phyloP scores from a whole-genome alignment of 2,888 invertebrate species.

The Harpalus rubripes region DNA sequence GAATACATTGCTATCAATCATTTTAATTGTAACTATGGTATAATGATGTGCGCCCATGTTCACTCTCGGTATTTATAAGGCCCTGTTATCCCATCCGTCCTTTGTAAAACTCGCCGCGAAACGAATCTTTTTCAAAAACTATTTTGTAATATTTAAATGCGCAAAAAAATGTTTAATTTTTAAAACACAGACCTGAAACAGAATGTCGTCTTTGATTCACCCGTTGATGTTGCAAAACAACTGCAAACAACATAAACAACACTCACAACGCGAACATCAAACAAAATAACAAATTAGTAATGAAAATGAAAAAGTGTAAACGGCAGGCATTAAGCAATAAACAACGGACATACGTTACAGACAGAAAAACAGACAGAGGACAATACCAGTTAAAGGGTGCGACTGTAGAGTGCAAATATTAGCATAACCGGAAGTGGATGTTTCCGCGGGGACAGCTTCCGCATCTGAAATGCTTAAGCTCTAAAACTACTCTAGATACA shows the following conservation, averaged over 20 bases:
- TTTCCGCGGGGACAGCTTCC: slow-evolving; percentile 27
- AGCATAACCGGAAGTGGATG: slow-evolving; percentile 56
- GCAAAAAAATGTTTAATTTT: too few species aligned
- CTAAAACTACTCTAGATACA: not conserved
- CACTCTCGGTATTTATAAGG: too few species aligned
- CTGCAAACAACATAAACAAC: slow-evolving; percentile 53
- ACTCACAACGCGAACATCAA: slow-evolving; percentile 57
- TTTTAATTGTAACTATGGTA: too few species aligned
- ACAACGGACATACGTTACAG: slow-evolving; percentile 13
- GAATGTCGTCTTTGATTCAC: slow-evolving; percentile 75
- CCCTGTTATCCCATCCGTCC: too few species aligned
- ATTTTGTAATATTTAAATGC: too few species aligned
- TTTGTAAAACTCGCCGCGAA: too few species aligned
- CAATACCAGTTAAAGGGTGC: slow-evolving; percentile 60
- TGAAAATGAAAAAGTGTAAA: not conserved
- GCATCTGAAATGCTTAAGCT: slow-evolving; percentile 51
- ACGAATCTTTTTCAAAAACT: too few species aligned
- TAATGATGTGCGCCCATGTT: too few species aligned
- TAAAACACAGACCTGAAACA: slow-evolving; percentile 74
- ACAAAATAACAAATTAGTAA: slow-evolving; percentile 2
- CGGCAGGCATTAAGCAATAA: slow-evolving; percentile 12
- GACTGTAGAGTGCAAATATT: slow-evolving; percentile 57
- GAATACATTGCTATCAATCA: too few species aligned
- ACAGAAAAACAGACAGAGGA: slow-evolving; percentile 23
- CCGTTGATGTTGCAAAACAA: slow-evolving; percentile 70